These are phyloP conservation scores for Troides helena DNA, from an alignment of 2,888 invertebrate genomes.

Conservation along the genomic window DNA sequence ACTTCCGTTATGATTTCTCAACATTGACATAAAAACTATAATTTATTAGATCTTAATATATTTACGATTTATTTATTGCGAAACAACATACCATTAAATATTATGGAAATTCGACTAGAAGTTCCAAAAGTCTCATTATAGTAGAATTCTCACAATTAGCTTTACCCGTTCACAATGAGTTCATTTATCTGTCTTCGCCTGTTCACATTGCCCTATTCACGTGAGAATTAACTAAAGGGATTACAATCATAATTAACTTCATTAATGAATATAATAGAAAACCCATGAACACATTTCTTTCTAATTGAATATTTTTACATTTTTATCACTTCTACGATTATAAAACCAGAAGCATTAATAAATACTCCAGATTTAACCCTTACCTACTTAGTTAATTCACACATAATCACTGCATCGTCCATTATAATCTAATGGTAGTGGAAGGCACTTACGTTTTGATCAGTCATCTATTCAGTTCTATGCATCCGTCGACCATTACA, in stretches of 20 bases:
- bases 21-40: no score
- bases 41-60: background rate
- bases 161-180: slow-evolving; percentile 35
- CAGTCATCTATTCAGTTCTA: slow-evolving; percentile 26
- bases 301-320: slow-evolving; percentile 17
- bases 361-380: slow-evolving; percentile 19
- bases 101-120: background rate
- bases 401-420: slow-evolving; percentile 22
- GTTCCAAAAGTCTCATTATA: slow-evolving; percentile 13
- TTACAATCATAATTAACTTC: slow-evolving; percentile 42
- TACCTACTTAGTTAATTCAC: slow-evolving; percentile 21
- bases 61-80: background rate
- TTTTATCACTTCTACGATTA: slow-evolving; percentile 1
- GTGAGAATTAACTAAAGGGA: slow-evolving; percentile 49
- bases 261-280: slow-evolving; percentile 52
- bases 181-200: slow-evolving; percentile 33
- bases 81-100: background rate
- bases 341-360: slow-evolving; percentile 13
- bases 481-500: slow-evolving; percentile 27
- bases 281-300: slow-evolving; percentile 38
- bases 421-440: slow-evolving; percentile 27
- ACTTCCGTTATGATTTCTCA: no score
- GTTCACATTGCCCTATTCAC: slow-evolving; percentile 46
- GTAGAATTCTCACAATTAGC: slow-evolving; percentile 32
- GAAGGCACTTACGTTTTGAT: slow-evolving; percentile 29